Percentiles rank a stretch among this genome's conserved stretches.
Evolutionary conservation across 53 echinoderm and acorn worm species (phyloP).

Genomic region (Temnopleurus reevesii): DNA sequence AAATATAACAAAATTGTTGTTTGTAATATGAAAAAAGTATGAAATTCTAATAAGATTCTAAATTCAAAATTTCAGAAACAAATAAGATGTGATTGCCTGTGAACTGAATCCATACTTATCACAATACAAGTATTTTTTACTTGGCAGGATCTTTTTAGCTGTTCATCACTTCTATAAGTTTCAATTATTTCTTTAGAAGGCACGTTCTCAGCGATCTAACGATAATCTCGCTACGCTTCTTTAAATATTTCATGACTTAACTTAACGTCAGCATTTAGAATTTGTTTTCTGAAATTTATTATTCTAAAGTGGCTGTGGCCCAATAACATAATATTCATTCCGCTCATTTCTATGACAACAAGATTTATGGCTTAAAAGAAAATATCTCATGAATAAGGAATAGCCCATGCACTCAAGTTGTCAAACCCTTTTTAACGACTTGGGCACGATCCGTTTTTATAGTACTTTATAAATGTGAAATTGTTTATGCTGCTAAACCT

Average conservation of each 20-base stretch:
- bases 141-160: too few relatives aligned
- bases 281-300: neutral
- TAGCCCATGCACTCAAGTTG: neutral
- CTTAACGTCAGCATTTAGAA: neutral
- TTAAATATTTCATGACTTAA: neutral
- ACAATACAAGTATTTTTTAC: too few relatives aligned
- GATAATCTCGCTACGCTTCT: neutral
- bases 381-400: neutral
- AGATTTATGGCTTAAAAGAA: neutral
- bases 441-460: neutral
- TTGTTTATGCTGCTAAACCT: neutral
- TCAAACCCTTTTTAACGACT: neutral
- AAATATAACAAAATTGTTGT: too few relatives aligned
- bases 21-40: too few relatives aligned
- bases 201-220: too few relatives aligned
- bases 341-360: neutral
- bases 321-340: neutral
- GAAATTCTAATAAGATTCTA: too few relatives aligned
- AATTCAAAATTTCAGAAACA: too few relatives aligned
- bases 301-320: neutral
- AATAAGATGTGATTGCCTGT: neutral
- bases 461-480: neutral
- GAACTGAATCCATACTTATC: too few relatives aligned
- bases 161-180: too few relatives aligned
- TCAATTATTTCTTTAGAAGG: too few relatives aligned